These are phyloP conservation scores for Tragelaphus oryx DNA, from an alignment of 2,797 vertebrate genomes.

Conservation along the genomic window DNA sequence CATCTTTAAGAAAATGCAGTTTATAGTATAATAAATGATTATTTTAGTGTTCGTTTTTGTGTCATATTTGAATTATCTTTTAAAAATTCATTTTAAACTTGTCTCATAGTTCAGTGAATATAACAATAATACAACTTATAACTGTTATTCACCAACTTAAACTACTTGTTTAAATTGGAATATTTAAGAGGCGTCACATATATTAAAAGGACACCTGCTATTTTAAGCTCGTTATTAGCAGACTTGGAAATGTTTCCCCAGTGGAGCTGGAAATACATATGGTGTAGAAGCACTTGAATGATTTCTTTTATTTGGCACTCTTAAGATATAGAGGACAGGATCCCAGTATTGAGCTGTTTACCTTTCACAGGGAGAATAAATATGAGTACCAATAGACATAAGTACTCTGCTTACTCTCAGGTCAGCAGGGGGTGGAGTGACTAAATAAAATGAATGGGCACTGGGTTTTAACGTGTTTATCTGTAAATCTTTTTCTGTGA, in stretches of 20 bases:
- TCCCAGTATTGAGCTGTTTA: background rate
- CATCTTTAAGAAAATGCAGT: background rate
- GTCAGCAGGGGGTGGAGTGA: background rate
- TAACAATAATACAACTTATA: background rate
- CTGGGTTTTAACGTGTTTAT: background rate
- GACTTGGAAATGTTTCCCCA: background rate
- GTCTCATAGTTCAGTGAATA: background rate
- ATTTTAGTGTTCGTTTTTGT: background rate
- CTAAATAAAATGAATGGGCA: background rate
- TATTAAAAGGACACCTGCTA: background rate
- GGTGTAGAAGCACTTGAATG: background rate
- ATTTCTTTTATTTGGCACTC: background rate
- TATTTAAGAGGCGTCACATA: background rate
- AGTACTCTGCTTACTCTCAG: background rate
- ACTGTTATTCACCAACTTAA: background rate
- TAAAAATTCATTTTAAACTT: background rate
- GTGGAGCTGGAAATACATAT: background rate
- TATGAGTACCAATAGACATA: background rate
- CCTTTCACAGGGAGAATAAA: background rate
- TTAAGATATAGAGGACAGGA: background rate
- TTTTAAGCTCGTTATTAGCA: background rate
- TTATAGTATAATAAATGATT: background rate
- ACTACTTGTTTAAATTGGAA: background rate
- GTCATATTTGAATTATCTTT: background rate
- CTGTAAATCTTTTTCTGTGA: background rate